Evolutionary conservation across 2,888 invertebrate genomes (phyloP).

Genomic region (Venusia cambrica): DNA sequence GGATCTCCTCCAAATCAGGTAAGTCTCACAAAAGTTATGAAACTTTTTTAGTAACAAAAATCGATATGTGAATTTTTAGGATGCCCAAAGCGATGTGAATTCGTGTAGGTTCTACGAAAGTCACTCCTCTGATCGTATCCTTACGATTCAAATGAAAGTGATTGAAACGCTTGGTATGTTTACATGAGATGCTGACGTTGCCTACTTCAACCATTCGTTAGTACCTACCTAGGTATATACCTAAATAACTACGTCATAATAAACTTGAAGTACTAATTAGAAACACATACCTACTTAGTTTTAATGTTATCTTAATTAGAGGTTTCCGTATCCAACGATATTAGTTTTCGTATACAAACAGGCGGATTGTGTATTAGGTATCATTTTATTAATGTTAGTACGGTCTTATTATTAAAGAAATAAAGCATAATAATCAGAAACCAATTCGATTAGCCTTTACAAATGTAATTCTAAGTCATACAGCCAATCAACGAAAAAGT

Average conservation of each 20-base stretch:
- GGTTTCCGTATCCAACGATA: slow-evolving; percentile 12
- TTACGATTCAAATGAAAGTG: slow-evolving; percentile 5
- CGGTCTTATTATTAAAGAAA: slow-evolving; percentile 11
- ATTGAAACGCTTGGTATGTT: slow-evolving; percentile 20
- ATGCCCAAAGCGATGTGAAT: slow-evolving; percentile 44
- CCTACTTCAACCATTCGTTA: too few species aligned
- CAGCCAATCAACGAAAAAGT: not conserved
- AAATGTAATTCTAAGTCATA: slow-evolving; percentile 3
- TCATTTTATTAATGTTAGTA: slow-evolving; percentile 1
- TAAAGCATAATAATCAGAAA: slow-evolving; percentile 14
- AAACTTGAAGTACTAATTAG: slow-evolving; percentile 1
- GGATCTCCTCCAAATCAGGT: slow-evolving; percentile 79
- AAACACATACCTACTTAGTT: too few species aligned
- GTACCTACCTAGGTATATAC: too few species aligned
- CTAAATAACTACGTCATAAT: too few species aligned
- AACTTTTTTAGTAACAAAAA: slow-evolving; percentile 12
- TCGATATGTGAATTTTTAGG: slow-evolving; percentile 24
- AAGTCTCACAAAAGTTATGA: slow-evolving; percentile 32
- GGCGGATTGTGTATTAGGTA: too few species aligned
- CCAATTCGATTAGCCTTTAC: slow-evolving; percentile 11
- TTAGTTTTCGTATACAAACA: slow-evolving; percentile 7
- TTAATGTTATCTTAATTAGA: slow-evolving; percentile 14
- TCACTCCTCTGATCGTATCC: slow-evolving; percentile 10
- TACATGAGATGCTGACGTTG: slow-evolving; percentile 10
- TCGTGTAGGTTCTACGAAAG: slow-evolving; percentile 3